phyloP scores from a whole-genome alignment of 2,888 invertebrate genomes.

The Caenorhabditis becei region DNA sequence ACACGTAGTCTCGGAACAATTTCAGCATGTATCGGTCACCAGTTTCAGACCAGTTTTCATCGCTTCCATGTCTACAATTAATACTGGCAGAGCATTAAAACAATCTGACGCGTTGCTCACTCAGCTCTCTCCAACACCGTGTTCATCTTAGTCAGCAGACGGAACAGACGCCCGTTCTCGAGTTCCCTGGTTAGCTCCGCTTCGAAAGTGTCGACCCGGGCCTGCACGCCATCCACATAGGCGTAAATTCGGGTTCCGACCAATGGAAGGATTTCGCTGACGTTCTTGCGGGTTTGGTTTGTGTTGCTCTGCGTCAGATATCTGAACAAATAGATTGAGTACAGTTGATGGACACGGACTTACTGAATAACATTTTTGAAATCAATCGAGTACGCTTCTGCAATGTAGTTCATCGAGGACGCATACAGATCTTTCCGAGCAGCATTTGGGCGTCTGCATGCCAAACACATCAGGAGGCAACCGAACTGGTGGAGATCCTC shows the following conservation, averaged over 20 bases:
- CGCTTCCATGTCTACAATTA: constrained; percentile 88
- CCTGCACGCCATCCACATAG: constrained; percentile 74
- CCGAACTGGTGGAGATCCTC: constrained; percentile 95
- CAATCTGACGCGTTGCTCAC: constrained; percentile 84
- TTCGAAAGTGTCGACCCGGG: constrained; percentile 92
- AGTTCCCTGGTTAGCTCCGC: constrained; percentile 93
- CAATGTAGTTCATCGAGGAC: constrained; percentile 85
- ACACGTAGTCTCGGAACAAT: constrained; percentile 96
- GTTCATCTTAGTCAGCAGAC: constrained; percentile 92
- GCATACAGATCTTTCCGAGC: constrained; percentile 83
- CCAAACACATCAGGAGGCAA: constrained; percentile 91
- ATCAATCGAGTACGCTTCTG: not conserved
- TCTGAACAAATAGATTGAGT: constrained; percentile 82
- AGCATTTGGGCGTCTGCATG: constrained; percentile 93
- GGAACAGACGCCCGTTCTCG: constrained; percentile 94
- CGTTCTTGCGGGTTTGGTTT: constrained; percentile 85
- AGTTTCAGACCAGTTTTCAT: constrained; percentile 96
- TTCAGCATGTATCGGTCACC: constrained; percentile 98
- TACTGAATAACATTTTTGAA: constrained; percentile 3
- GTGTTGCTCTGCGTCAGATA: constrained; percentile 82
- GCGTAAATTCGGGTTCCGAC: constrained; percentile 96
- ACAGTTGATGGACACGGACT: not conserved
- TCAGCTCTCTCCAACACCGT: constrained; percentile 97
- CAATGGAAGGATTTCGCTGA: constrained; percentile 99
- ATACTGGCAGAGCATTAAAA: not conserved